Conservation (phyloP, 2,888 invertebrate species). For the Holacanthella duospinosa region DNA sequence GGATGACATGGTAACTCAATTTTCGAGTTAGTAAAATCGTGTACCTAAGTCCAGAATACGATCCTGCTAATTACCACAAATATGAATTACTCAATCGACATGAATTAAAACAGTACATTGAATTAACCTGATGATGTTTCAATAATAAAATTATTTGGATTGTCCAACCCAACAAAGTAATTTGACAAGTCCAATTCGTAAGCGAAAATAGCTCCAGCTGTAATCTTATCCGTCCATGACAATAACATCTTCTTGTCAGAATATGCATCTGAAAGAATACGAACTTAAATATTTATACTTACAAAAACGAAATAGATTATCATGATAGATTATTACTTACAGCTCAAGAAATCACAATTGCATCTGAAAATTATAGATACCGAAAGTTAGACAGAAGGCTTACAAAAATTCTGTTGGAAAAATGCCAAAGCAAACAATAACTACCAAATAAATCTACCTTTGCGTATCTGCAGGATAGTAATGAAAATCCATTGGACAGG, state of each 20-base stretch:
- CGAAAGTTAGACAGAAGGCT: not conserved
- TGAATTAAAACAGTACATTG: not conserved
- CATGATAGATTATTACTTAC: slow-evolving; percentile 25
- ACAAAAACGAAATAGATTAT: not conserved
- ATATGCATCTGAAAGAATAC: slow-evolving; percentile 33
- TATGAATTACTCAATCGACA: not conserved
- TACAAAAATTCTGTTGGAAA: too few species aligned
- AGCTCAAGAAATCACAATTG: slow-evolving; percentile 37
- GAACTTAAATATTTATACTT: not conserved
- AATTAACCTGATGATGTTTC: slow-evolving; percentile 31
- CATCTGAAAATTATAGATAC: slow-evolving; percentile 18
- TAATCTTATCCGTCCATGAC: slow-evolving; percentile 34
- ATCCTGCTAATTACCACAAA: not conserved
- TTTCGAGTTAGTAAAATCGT: slow-evolving; percentile 32
- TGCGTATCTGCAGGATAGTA: slow-evolving; percentile 30
- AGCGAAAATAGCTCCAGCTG: slow-evolving; percentile 30
- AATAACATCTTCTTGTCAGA: slow-evolving; percentile 30
- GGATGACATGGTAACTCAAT: slow-evolving; percentile 37
- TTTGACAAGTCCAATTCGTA: slow-evolving; percentile 34
- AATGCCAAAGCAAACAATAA: too few species aligned
- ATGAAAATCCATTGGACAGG: slow-evolving; percentile 38
- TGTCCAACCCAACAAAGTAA: slow-evolving; percentile 36
- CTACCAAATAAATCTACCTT: not conserved
- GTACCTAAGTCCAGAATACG: slow-evolving; percentile 35
- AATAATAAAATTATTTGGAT: slow-evolving; percentile 29